Base-by-base conservation (phyloP, 1,140 invertebrate genomes). In the Drosophila bipectinata region DNA sequence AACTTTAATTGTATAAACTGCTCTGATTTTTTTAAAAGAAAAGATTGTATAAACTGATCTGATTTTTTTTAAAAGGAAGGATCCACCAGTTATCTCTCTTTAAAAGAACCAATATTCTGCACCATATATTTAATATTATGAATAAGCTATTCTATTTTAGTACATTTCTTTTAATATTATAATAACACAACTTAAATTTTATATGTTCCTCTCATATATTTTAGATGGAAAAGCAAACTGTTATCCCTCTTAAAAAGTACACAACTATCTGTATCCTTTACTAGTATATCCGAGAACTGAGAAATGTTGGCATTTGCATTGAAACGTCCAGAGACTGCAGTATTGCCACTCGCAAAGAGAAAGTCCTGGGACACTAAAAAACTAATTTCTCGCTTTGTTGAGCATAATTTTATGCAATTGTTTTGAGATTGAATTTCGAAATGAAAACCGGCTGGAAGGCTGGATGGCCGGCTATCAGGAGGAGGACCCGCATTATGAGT, bases 321-420 rank as follows among this genome's bases (percentile, higher is more conserved):
- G 15, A 32, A 53, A n/a, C 24, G 15, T 47, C 49, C 66, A 34
- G 24, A 12, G 24, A 47, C 18, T 68, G 64, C 64, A 72, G 45
- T 28, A 28, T 14, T 44, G 4, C 10, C n/a, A 18, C 41, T 44
- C 41, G n/a, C 12, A 32, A 53, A 12, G 28, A 18, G 28, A 37
- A n/a, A 14, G 15, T 30, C 21, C 47, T 9, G 61, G 48, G 73
- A 14, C 52, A 78, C 74, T 85, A 81, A 78, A 80, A 85, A 85
- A 85, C 78, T 87, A 87, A 85, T 85, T 85, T 85, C 74, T 67
- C 82, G 74, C 78, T 64, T 73, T 78, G 82, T 54, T 87, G 78
- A 66, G 53, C 82, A 85, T 87, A 82, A 85, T 85, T 82, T 78
- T 78, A 85, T 87, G 82, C 82, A 85, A 87, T 85, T 85, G 82